Conservation (phyloP, 2,113 vertebrate genomes). For the Tetraodon nigroviridis region DNA sequence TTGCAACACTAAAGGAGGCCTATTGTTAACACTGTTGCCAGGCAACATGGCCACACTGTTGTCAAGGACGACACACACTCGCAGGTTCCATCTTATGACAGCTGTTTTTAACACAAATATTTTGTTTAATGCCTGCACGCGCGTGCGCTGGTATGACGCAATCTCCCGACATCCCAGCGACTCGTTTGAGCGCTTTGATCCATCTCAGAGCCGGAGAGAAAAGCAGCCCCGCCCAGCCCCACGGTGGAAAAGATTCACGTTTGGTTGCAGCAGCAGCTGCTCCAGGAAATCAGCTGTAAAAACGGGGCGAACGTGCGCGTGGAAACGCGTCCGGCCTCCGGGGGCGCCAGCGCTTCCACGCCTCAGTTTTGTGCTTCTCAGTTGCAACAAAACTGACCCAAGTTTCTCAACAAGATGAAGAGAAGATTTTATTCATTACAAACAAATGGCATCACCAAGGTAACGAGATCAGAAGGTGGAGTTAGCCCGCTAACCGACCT, state of each 20-base stretch:
- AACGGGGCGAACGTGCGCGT: too few species aligned
- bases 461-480: too few species aligned
- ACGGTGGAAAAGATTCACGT: background rate
- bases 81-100: slow-evolving; percentile 49
- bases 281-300: too few species aligned
- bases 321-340: too few species aligned
- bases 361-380: too few species aligned
- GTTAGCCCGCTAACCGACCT: too few species aligned
- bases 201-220: slow-evolving; percentile 51
- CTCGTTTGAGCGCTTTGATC: slow-evolving; percentile 56
- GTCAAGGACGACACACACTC: slow-evolving; percentile 61
- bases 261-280: too few species aligned
- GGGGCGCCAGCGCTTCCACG: too few species aligned
- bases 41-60: slow-evolving; percentile 62
- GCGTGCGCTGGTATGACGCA: slow-evolving; percentile 50
- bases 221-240: background rate
- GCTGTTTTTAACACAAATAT: slow-evolving; percentile 42
- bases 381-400: too few species aligned
- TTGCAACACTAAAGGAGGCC: slow-evolving; percentile 48
- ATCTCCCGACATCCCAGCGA: slow-evolving; percentile 44
- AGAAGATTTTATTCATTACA: too few species aligned
- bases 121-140: slow-evolving; percentile 44
- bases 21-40: slow-evolving; percentile 70
- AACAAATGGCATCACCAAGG: too few species aligned
- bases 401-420: too few species aligned